A percentile compares a stretch with the other conserved stretches of the same genome.
Evolutionary conservation across 2,113 vertebrate species (phyloP).

Genomic region (Chauna torquata): DNA sequence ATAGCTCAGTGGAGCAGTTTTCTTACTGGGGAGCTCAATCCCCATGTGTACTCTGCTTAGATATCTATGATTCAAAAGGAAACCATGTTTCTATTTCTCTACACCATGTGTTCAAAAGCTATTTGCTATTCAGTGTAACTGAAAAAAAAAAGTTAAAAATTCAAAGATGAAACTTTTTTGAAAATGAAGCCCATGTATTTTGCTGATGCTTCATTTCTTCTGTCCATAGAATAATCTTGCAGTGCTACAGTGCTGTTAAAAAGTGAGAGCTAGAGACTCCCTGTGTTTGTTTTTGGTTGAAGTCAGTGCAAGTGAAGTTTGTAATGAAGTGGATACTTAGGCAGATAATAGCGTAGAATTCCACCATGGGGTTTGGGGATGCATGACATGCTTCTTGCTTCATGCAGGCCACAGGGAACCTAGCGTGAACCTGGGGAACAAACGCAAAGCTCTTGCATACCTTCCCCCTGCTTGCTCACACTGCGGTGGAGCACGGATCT

Average conservation of each 20-base stretch:
- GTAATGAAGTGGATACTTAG: not conserved
- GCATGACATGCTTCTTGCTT: not conserved
- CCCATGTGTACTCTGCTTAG: not conserved
- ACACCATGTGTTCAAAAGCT: not conserved
- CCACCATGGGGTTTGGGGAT: not conserved
- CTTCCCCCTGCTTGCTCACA: not conserved
- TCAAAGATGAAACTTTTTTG: not conserved
- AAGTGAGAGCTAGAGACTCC: not conserved
- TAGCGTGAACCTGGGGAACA: not conserved
- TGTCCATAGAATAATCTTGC: not conserved
- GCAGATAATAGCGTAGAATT: not conserved
- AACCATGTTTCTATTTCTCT: not conserved
- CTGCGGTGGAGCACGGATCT: rapidly evolving
- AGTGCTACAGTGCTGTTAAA: not conserved
- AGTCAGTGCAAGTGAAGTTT: not conserved
- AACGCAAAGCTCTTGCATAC: not conserved
- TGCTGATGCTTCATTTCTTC: not conserved
- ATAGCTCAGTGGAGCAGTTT: not conserved
- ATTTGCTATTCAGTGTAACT: not conserved
- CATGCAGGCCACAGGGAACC: not conserved
- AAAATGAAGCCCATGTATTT: not conserved
- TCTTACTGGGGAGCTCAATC: not conserved
- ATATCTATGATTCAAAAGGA: not conserved
- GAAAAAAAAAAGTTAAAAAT: not conserved
- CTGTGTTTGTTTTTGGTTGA: not conserved